Conservation (phyloP, 2,888 invertebrate species). For the Agrotis segetum region DNA sequence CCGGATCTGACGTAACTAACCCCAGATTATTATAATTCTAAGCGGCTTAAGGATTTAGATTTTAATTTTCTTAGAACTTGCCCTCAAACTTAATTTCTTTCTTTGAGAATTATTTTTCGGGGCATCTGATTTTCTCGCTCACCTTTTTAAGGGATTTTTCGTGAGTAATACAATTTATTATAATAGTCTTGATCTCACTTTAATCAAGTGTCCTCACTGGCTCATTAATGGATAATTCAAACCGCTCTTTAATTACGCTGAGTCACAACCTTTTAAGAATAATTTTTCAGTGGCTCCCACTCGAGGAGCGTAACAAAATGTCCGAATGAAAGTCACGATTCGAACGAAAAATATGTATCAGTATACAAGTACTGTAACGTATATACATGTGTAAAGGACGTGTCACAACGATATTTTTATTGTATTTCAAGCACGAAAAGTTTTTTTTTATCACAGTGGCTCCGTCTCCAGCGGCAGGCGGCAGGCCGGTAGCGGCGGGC, state of each 20-base stretch:
- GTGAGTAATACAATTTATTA: conserved; percentile 63
- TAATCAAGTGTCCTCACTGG: conserved; percentile 64
- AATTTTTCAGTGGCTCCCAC: conserved; percentile 36
- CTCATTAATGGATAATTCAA: conserved; percentile 64
- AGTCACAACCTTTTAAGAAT: conserved; percentile 56
- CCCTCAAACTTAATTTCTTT: conserved; percentile 43
- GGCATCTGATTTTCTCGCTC: conserved; percentile 43
- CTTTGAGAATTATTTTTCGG: conserved; percentile 35
- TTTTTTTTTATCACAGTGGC: conserved; percentile 75
- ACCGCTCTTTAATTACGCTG: conserved; percentile 65
- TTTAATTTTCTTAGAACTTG: conserved; percentile 52
- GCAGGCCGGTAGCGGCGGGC: conserved; percentile 70
- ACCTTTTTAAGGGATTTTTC: conserved; percentile 49
- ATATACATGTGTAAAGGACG: conserved; percentile 49
- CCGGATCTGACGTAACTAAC: conserved; percentile 33
- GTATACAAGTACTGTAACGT: conserved; percentile 34
- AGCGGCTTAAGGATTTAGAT: conserved; percentile 39
- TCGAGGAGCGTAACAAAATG: conserved; percentile 25
- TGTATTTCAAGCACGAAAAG: conserved; percentile 73
- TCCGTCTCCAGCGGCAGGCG: conserved; percentile 72
- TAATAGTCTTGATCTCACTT: conserved; percentile 57
- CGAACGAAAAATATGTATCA: conserved; percentile 25
- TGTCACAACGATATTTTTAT: conserved; percentile 69
- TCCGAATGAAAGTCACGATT: conserved; percentile 31
- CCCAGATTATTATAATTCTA: conserved; percentile 46